Evolutionary conservation across 2,797 vertebrate genomes (phyloP).

Genomic region (Cuculus canorus): DNA sequence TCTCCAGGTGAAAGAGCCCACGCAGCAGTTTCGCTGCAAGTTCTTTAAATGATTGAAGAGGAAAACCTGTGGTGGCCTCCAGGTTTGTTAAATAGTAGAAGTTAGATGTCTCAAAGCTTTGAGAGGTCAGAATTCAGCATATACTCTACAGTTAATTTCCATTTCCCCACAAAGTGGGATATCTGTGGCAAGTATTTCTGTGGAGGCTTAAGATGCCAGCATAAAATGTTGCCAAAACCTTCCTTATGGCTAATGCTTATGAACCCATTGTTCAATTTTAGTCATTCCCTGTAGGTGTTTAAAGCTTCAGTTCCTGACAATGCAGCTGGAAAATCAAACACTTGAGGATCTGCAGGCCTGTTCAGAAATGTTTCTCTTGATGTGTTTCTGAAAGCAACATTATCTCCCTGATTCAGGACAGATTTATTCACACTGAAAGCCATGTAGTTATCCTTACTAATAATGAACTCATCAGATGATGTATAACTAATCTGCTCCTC

Average conservation of each 20-base stretch:
- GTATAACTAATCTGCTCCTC: not conserved
- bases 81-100: not conserved
- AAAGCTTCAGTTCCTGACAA: not conserved
- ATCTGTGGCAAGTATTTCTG: not conserved
- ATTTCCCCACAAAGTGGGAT: not conserved
- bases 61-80: not conserved
- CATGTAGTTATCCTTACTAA: not conserved
- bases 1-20: not conserved
- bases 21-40: not conserved
- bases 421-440: not conserved
- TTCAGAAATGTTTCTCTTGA: not conserved
- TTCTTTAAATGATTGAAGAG: not conserved
- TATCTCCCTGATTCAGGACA: not conserved
- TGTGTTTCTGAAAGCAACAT: not conserved
- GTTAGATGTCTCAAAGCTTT: not conserved
- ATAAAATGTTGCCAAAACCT: not conserved
- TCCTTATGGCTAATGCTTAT: not conserved
- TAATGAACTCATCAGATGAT: not conserved
- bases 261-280: not conserved
- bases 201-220: not conserved
- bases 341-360: not conserved
- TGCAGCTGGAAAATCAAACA: not conserved
- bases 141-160: not conserved
- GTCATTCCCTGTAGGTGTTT: not conserved
- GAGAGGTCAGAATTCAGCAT: not conserved